These are phyloP conservation scores for Lasaia peninsularis DNA, from an alignment of 1,140 invertebrate species.

Conservation along the genomic window DNA sequence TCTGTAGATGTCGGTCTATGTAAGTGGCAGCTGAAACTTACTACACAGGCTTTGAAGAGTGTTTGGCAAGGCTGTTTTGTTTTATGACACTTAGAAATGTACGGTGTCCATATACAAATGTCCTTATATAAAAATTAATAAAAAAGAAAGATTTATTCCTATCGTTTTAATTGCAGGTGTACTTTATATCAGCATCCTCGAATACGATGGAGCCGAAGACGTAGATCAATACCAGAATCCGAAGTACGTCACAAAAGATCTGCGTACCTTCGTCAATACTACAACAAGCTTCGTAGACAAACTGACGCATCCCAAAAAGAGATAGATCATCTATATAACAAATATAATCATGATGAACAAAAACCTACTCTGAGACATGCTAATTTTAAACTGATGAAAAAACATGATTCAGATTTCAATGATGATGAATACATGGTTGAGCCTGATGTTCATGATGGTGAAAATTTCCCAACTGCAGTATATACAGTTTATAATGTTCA, in stretches of 20 bases:
- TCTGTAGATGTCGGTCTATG: too few species aligned
- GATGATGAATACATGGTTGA: conserved; percentile 38
- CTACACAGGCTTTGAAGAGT: too few species aligned
- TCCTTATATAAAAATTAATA: too few species aligned
- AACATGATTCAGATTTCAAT: conserved; percentile 56
- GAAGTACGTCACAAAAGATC: conserved; percentile 74
- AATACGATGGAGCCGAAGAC: conserved; percentile 85
- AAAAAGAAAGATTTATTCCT: too few species aligned
- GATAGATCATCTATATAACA: conserved; percentile 57
- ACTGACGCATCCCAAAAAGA: conserved; percentile 46
- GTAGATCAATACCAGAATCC: conserved; percentile 77
- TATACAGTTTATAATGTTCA: conserved; percentile 70
- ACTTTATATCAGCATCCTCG: conserved; percentile 89
- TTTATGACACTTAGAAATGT: too few species aligned
- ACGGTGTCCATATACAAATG: too few species aligned
- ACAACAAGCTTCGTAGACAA: conserved; percentile 56
- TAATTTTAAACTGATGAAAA: conserved; percentile 68
- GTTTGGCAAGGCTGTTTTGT: too few species aligned
- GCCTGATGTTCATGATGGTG: conserved; percentile 36
- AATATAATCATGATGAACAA: conserved; percentile 58
- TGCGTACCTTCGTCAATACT: conserved; percentile 70
- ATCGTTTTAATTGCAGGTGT: conserved; percentile 74
- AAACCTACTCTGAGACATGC: conserved; percentile 66
- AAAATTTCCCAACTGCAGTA: conserved; percentile 63
- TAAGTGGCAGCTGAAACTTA: too few species aligned